Evolutionary conservation across 2,888 invertebrate species (phyloP).

Genomic region (Thecophora atra): DNA sequence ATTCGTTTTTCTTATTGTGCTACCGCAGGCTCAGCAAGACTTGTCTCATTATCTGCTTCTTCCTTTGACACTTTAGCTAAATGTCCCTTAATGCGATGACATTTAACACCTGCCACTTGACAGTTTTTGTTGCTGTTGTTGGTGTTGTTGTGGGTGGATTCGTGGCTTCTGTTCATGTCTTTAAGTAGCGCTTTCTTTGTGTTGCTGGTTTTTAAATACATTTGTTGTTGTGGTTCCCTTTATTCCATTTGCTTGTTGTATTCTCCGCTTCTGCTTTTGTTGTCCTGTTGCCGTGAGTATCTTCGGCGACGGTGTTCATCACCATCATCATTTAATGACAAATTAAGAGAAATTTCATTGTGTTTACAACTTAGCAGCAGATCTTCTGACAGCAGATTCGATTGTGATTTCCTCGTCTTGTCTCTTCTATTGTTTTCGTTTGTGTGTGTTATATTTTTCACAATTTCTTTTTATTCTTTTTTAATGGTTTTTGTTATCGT

Average conservation of each 20-base stretch:
- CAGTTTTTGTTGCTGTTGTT: conserved; percentile 38
- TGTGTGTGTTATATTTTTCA: background rate
- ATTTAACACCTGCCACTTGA: conserved; percentile 36
- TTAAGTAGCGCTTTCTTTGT: no score
- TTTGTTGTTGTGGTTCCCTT: conserved; percentile 38
- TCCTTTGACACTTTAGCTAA: conserved; percentile 1
- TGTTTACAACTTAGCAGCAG: conserved; percentile 28
- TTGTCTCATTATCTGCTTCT: background rate
- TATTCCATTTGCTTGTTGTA: conserved; percentile 5
- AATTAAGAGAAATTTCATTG: conserved; percentile 37
- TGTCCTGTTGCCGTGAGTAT: conserved; percentile 27
- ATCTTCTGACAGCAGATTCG: conserved; percentile 28
- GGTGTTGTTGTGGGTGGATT: conserved; percentile 37
- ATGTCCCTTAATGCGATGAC: conserved; percentile 34
- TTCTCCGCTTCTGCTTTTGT: conserved; percentile 7
- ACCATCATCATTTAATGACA: conserved; percentile 31
- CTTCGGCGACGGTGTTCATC: background rate
- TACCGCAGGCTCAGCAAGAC: background rate
- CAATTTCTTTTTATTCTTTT: no score
- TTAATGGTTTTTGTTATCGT: conserved; percentile 5
- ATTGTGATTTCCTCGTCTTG: conserved; percentile 18
- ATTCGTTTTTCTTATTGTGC: background rate
- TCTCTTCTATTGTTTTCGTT: conserved; percentile 4
- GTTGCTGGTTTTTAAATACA: no score
- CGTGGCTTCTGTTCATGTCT: conserved; percentile 28